phyloP scores from a whole-genome alignment of 2,888 invertebrate species.

The Yponomeuta evonymella region DNA sequence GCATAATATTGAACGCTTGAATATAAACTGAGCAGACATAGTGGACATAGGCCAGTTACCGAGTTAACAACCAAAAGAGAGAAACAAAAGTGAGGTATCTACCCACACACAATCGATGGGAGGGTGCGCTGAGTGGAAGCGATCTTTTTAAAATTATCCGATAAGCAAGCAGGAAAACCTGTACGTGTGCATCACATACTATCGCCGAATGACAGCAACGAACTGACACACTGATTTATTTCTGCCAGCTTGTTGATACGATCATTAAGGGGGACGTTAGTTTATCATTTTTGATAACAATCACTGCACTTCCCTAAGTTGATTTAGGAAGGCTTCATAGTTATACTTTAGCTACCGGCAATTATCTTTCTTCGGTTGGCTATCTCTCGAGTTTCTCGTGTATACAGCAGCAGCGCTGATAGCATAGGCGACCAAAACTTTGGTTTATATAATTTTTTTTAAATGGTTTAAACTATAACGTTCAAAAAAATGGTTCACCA shows the following conservation, averaged over 20 bases:
- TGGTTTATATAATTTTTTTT: no score
- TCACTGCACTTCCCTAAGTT: neutral
- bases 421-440: neutral
- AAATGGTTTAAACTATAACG: neutral
- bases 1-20: neutral
- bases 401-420: no score
- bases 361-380: no score
- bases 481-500: neutral
- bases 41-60: neutral
- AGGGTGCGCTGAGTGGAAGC: neutral
- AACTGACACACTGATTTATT: neutral
- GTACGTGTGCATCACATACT: neutral
- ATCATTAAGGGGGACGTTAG: neutral
- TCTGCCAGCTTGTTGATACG: neutral
- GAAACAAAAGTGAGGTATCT: no score
- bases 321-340: neutral
- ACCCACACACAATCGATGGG: no score
- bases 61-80: no score
- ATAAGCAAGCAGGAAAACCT: neutral
- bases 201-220: neutral
- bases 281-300: neutral
- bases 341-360: neutral
- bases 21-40: neutral
- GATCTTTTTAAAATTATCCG: neutral
- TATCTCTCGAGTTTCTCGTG: no score